A percentile compares a stretch with the other conserved stretches of the same genome.
Evolutionary conservation across 1,140 invertebrate species (phyloP).

Genomic region (Aporrectodea caliginosa): DNA sequence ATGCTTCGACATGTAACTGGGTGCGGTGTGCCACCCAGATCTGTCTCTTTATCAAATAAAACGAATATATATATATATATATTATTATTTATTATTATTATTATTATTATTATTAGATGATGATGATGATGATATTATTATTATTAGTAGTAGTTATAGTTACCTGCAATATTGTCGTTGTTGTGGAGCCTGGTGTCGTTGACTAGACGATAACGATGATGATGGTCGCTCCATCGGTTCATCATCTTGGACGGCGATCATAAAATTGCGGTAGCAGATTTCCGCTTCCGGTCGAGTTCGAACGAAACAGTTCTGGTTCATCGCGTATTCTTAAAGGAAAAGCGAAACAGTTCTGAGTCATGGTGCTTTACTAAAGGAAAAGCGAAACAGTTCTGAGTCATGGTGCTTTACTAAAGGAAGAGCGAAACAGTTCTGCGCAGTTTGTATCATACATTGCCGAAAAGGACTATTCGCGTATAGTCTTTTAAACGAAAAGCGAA

Average conservation of each 20-base stretch:
- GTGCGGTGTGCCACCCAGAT: neutral
- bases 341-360: neutral
- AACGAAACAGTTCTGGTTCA: neutral
- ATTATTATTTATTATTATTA: neutral
- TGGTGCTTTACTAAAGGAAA: neutral
- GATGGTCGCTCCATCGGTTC: neutral
- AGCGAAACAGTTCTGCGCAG: neutral
- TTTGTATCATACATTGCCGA: neutral
- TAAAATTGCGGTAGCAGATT: neutral
- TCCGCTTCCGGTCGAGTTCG: neutral
- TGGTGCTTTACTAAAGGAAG: neutral
- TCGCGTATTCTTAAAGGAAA: neutral
- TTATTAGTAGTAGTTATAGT: too few relatives aligned
- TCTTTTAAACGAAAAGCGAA: neutral
- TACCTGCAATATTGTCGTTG: neutral
- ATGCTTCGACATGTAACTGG: neutral
- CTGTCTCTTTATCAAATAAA: too few relatives aligned
- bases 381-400: neutral
- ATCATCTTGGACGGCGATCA: neutral
- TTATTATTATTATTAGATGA: neutral
- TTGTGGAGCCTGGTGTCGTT: neutral
- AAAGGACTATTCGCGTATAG: neutral
- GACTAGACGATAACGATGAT: neutral
- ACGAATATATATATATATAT: too few relatives aligned
- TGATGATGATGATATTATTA: neutral